Evolutionary conservation across 2,888 invertebrate genomes (phyloP), one percentile per base, ranked within the genome.

Genomic region (Hyles lineata): DNA sequence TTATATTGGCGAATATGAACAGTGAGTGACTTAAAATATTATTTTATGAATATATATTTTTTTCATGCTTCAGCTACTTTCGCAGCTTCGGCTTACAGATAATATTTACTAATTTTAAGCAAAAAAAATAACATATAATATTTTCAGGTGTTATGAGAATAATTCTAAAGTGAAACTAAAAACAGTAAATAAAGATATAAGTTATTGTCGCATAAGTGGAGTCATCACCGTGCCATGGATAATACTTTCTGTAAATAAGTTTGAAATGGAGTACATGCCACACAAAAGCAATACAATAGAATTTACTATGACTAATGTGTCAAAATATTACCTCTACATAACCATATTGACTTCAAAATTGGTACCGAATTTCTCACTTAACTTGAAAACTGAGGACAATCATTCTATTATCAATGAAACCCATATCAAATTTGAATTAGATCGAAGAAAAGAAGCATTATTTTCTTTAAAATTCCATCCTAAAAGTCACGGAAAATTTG

Each of bases 211-310:
- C 25, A 84, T 94, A 76, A 74, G 77, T 60, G 94, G 94, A 50
- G 93, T 94, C 0, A 90, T 94, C 67, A 93, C 92, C 6, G 88
- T 92, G 11, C 89, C 93, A 2, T 93, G 92, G 92, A 82, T 94
- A 76, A 60, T 82, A 52, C 88, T 94, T 79, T 94, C 94, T 15
- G 79, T 83, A 23, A 87, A 93, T 7, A 87, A 88, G 73, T 94
- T 93, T 84, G 91, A 93, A 85, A 86, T 94, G 58, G 83, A 87
- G 69, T 93, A 85, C 72, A 72, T 76, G 19, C 76, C 79, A 58
- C 82, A 83, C 75, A 78, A 76, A 60, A 74, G 77, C 7, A 92
- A 92, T 73, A 75, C 23, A 21, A 83, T 92, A 59, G 80, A 87
- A 59, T 94, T 94, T 77, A 86, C 88, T 9, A 91, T 93, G 83